These are phyloP conservation scores for Plagiodera versicolora DNA, from an alignment of 2,888 invertebrate species.

Conservation along the genomic window DNA sequence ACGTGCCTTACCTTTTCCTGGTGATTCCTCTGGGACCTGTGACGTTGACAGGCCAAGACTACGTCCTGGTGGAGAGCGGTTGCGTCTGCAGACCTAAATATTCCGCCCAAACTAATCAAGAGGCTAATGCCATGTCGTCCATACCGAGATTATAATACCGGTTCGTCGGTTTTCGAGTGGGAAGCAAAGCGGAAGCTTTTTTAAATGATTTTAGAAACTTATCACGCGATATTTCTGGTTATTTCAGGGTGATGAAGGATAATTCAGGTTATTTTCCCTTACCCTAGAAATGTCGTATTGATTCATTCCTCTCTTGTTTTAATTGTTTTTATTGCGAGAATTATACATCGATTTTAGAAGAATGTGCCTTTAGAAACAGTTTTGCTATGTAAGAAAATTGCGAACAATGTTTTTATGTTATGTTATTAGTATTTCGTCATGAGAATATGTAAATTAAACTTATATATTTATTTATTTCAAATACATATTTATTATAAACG, in stretches of 20 bases:
- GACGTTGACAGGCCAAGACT: slow-evolving; percentile 89
- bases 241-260: not conserved
- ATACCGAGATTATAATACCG: slow-evolving; percentile 49
- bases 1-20: slow-evolving; percentile 87
- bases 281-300: not conserved
- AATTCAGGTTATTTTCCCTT: not conserved
- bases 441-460: not conserved
- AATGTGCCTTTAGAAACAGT: not conserved
- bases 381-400: not conserved
- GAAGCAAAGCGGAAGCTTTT: not conserved
- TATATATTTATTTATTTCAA: not conserved
- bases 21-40: slow-evolving; percentile 90
- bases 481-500: not conserved
- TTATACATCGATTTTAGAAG: not conserved
- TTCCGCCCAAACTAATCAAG: slow-evolving; percentile 48
- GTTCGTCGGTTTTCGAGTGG: not conserved
- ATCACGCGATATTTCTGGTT: not conserved
- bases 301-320: not conserved
- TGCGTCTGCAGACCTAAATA: slow-evolving; percentile 77
- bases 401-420: not conserved
- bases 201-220: too few species aligned
- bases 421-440: not conserved
- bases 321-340: not conserved
- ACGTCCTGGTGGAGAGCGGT: slow-evolving; percentile 93
- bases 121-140: slow-evolving; percentile 50